Evolutionary conservation across 2,113 vertebrate genomes (phyloP), one percentile per base, ranked within the genome.

Genomic region (Oenanthe oenanthe): DNA sequence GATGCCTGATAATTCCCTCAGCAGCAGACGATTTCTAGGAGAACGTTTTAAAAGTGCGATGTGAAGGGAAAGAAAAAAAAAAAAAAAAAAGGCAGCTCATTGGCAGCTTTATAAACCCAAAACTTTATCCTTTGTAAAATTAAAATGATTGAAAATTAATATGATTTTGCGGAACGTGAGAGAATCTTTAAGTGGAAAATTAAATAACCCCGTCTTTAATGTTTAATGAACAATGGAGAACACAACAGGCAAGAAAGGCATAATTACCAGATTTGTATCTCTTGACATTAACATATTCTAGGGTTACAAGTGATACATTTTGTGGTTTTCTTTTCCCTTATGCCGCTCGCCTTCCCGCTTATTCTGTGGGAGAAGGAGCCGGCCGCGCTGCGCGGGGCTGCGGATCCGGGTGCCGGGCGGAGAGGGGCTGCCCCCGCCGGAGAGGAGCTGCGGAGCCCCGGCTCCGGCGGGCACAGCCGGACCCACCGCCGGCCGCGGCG

Each of bases 221-320:
- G 57, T 92, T 95, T 79, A 89, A 89, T 92, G 91, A 83, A 84
- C 88, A 77, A 85, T 20, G 89, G 88, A 95, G 80, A 82, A 60
- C 63, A 75, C 80, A 56, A 85, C 61, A 24, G 70, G 50, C 75
- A 84, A 83, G 89, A 88, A 91, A 80, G 86, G 87, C 88, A 81
- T 86, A 77, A 72, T 94, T 76, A 87, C 85, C 54, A 94, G 82
- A 79, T 92, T 88, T 84, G 71, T 92, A 91, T 92, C 95, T 86
- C 76, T 20, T n/a, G 47, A 14, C 60, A 82, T 82, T 92, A 95
- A 68, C 96, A 95, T 95, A 92, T 54, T 94, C 92, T 95, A 92
- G 83, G 77, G 90, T 94, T 95, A 91, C 94, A 77, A 92, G 82
- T 17, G 89, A 51, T 86, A 58, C 83, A 36, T 89, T 94, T 94